Evolutionary conservation across 2,113 vertebrate genomes (phyloP), one percentile per base, ranked within the genome.

Genomic region (Erpornis zantholeuca): DNA sequence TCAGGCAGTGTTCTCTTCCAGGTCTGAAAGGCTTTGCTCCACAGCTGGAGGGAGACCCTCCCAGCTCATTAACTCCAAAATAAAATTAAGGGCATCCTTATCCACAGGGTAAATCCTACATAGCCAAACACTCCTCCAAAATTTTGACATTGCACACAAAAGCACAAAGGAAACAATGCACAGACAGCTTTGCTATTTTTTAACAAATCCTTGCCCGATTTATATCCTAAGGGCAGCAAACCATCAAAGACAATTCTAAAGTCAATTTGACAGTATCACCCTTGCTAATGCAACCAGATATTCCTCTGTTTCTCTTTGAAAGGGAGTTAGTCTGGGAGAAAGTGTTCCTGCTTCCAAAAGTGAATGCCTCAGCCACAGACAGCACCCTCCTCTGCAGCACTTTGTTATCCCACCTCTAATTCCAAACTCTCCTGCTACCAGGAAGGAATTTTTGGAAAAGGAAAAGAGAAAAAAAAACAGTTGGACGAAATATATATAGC

Each of bases 1-100:
- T 3, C 36, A 2, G 2, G 22, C 14, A 27, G 24, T 0, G 0
- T 18, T n/a, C 22, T 38, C 11, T 35, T 25, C 45, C 15, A 12
- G 22, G 47, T 9, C 52, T 54, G 19, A 45, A 63, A 88, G 38
- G 10, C 66, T 94, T 82, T 66, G 7, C 56, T 75, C 42, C 4
- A 1, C 19, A 49, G 23, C 29, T 66, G 56, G 38, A 66, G 13
- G 4, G 9, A 50, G 17, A 36, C 20, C 49, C 22, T 66, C 35
- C 36, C 70, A 59, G 42, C 21, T 88, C 28, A 15, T 71, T n/a
- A 71, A 38, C 10, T 82, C 61, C 66, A 76, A 52, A 79, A 50
- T 9, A 1, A 82, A 59, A 70, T n/a, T 42, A 71, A 85, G 33
- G 36, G 38, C 44, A 69, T 38, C 24, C 50, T 69, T 29, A 65